Evolutionary conservation across 2,113 vertebrate species (phyloP), one percentile per base, ranked within the genome.

Genomic region (Xerus inauris): DNA sequence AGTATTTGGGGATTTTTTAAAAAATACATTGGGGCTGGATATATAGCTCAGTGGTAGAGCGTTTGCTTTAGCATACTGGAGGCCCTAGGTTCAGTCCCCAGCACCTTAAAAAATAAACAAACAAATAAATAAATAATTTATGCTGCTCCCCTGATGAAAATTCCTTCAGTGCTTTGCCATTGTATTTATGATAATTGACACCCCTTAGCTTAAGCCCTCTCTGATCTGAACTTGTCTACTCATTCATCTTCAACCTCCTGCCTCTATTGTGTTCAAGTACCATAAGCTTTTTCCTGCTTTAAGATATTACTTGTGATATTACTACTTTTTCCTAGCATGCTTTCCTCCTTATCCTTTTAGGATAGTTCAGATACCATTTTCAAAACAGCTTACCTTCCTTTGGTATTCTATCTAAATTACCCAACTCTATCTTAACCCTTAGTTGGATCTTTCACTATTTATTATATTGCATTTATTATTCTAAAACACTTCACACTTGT

Each of bases 131-230:
- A 3, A 49, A 49, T 49, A 49, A 94, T 69, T 96, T 4, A 71
- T 90, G 32, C 69, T 65, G 75, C 26, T 88, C 47, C 13, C 1
- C 24, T 96, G 26, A 79, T 96, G 91, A 89, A 93, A 62, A 95
- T 67, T 83, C 49, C 6, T 85, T 80, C n/a, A 89, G 1, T 72
- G 40, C 12, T 90, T 86, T 96, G 40, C 59, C 87, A 80, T 80
- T 89, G 16, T 79, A 42, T 67, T 95, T 77, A 95, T 65, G 67
- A 40, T 87, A 87, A 65, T 76, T 87, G 49, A 81, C 11, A 90
- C 32, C 72, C 62, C n/a, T 87, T 89, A 49, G 54, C 65, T 30
- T 94, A 72, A 83, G 8, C 32, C 42, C 45, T 84, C 57, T 76
- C 64, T 94, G 38, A 89, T 89, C 30, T 94, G 16, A 12, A 49